Base-by-base conservation (phyloP, 2,888 invertebrate species). In the Perizoma affinitatum region DNA sequence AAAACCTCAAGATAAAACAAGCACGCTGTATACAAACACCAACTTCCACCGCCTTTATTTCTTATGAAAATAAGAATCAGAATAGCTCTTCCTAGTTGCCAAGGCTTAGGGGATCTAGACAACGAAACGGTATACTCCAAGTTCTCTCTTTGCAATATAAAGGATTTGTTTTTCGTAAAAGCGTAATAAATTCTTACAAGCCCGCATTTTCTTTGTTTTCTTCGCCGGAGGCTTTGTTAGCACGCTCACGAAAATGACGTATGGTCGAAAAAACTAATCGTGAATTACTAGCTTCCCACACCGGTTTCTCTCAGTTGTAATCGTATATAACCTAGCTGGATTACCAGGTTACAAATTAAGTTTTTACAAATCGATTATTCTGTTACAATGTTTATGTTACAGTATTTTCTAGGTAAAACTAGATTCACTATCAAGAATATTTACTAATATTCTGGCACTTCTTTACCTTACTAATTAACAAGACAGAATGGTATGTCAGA, bases 61-160 rank as follows among this genome's bases (percentile, higher is more conserved):
- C 10, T 11, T 22, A 33, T 22, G 0, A 5, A 0, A n/a, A 51
- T 68, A 69, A 69, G 72, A 36, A 5, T 49, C 6, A 45, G 8
- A 45, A 58, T 63, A 9, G n/a, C 7, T 6, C 9, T 6, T 3
- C 7, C 8, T 5, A 22, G 11, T n/a, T 36, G 8, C 7, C 38
- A 33, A 50, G 11, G 11, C 40, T 46, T 40, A 40, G 9, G 54
- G 51, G 67, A 67, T 65, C 61, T 66, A 68, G 69, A 74, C 67
- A 70, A 63, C 67, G 66, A 58, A 54, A 62, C 67, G 67, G 66
- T 71, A 71, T 74, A 73, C 67, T 72, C 63, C 75, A 71, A 76
- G 75, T 73, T 74, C 73, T 79, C 75, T 68, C 77, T 78, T 73
- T 74, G 68, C 63, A 58, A 69, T 64, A 74, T 70, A 77, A 74